Conservation (phyloP, 2,888 invertebrate species). For the Eupithecia inturbata region DNA sequence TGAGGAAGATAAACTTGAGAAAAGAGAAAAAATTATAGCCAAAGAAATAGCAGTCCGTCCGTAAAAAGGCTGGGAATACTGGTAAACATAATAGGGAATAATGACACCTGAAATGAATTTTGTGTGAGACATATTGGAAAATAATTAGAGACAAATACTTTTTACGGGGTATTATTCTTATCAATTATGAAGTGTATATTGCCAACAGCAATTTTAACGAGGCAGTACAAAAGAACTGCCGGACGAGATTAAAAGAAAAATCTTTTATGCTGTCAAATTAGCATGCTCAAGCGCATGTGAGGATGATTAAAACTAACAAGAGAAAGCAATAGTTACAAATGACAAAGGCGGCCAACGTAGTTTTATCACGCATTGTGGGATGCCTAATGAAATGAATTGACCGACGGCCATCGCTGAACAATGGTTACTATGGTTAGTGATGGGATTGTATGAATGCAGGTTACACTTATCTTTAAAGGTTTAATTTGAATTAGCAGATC, state of each 20-base stretch:
- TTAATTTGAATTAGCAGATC: not conserved
- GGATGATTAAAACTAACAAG: constrained; percentile 39
- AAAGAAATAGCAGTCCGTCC: not conserved
- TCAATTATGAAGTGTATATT: not conserved
- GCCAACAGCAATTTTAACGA: not conserved
- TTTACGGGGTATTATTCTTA: not conserved
- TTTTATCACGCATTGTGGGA: constrained; percentile 53
- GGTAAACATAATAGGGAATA: not conserved
- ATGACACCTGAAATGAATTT: not conserved
- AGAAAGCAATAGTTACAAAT: constrained; percentile 49
- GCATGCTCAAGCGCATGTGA: constrained; percentile 17
- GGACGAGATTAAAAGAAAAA: not conserved
- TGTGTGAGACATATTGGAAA: not conserved
- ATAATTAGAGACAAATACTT: not conserved
- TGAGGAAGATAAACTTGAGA: not conserved
- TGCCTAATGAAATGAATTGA: constrained; percentile 58
- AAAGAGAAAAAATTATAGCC: not conserved
- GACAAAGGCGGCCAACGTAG: constrained; percentile 33
- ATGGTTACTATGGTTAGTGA: constrained; percentile 42
- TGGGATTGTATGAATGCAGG: constrained; percentile 21
- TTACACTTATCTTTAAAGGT: not conserved
- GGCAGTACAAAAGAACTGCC: not conserved
- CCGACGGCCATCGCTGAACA: constrained; percentile 51
- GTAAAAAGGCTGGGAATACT: not conserved
- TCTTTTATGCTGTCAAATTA: constrained; percentile 5